phyloP scores from a whole-genome alignment of 2,113 vertebrate species.

The Spermophilus dauricus region DNA sequence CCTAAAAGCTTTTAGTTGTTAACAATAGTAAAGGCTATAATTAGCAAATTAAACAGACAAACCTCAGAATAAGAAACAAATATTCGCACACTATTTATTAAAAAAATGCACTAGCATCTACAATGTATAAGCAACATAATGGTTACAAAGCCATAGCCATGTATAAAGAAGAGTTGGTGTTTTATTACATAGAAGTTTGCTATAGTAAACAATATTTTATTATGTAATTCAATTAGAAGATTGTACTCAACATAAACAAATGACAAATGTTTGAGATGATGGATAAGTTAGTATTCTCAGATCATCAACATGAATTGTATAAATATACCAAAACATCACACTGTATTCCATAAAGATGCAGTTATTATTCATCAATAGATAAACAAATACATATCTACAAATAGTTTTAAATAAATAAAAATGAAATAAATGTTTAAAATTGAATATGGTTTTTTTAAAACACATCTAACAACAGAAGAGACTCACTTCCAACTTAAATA shows the following conservation, averaged over 20 bases:
- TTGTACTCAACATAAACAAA: background rate
- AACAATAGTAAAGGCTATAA: background rate
- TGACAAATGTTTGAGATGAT: background rate
- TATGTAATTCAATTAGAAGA: background rate
- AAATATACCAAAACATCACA: background rate
- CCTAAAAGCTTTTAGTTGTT: no score
- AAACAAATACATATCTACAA: background rate
- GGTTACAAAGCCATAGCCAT: no score
- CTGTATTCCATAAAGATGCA: background rate
- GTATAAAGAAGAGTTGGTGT: background rate
- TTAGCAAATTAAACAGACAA: background rate
- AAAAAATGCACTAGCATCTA: background rate
- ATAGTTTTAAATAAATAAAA: background rate
- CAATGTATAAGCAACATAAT: background rate
- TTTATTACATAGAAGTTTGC: background rate
- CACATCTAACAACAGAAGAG: background rate
- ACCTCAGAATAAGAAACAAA: background rate
- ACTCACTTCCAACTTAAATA: background rate
- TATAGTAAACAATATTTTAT: background rate
- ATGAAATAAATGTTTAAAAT: background rate
- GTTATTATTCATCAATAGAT: background rate
- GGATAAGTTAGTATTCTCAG: background rate
- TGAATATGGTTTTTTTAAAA: background rate
- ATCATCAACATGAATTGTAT: background rate
- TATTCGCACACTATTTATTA: background rate